These are phyloP conservation scores for Pangasius krempfi DNA, from an alignment of 2,797 vertebrate genomes.

Conservation along the genomic window DNA sequence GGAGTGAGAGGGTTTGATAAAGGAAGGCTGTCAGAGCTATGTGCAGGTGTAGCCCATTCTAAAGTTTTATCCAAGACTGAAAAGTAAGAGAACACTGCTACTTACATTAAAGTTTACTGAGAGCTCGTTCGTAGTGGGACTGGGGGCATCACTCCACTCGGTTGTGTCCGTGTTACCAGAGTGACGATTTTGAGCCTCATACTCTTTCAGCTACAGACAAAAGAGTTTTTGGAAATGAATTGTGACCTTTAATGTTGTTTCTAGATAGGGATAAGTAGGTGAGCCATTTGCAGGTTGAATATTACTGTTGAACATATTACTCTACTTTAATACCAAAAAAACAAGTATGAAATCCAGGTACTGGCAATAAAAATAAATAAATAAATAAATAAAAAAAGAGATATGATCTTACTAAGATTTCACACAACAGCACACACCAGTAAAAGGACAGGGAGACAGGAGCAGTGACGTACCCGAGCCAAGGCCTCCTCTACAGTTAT, in stretches of 20 bases:
- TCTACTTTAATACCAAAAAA: background rate
- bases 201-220: slow-evolving; percentile 90
- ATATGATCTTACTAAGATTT: background rate
- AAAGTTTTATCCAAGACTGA: background rate
- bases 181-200: slow-evolving; percentile 89
- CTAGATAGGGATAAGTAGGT: slow-evolving; percentile 74
- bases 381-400: background rate
- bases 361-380: background rate
- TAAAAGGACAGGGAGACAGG: background rate
- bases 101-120: slow-evolving; percentile 85
- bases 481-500: slow-evolving; percentile 98
- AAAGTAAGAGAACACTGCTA: slow-evolving; percentile 43
- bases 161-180: slow-evolving; percentile 73
- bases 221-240: slow-evolving; percentile 54
- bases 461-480: slow-evolving; percentile 83
- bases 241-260: slow-evolving; percentile 37
- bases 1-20: background rate
- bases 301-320: slow-evolving; percentile 22
- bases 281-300: slow-evolving; percentile 62
- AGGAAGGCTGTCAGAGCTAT: background rate
- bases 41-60: background rate
- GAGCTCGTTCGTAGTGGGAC: slow-evolving; percentile 79
- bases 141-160: slow-evolving; percentile 87
- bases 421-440: background rate
- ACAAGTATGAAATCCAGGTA: background rate